phyloP scores from a whole-genome alignment of 2,888 invertebrate genomes.

The Hedychridium roseum region DNA sequence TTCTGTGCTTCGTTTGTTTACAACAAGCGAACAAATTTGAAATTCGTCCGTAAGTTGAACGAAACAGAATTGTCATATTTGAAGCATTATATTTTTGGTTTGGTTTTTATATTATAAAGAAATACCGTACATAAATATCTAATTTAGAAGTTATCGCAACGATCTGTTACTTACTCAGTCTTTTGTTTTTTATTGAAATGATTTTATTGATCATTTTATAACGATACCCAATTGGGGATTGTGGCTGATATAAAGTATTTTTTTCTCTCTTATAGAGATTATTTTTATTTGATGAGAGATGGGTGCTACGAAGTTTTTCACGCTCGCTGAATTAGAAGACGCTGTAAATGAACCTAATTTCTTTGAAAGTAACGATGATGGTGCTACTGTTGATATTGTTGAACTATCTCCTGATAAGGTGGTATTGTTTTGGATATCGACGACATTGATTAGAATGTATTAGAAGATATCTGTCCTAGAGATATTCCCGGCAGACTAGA shows the following conservation, averaged over 20 bases:
- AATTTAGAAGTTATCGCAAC: too few species aligned
- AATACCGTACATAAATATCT: too few species aligned
- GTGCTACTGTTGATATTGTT: constrained; percentile 3
- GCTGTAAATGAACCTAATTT: not conserved
- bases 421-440: constrained; percentile 1
- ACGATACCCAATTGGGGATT: not conserved
- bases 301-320: not conserved
- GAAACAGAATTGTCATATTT: too few species aligned
- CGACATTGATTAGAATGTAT: not conserved
- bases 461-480: constrained; percentile 1
- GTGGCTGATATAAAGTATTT: constrained; percentile 1
- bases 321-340: not conserved
- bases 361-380: constrained; percentile 1
- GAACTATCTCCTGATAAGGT: constrained; percentile 3
- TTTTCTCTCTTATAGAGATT: constrained; percentile 4
- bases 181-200: constrained; percentile 1
- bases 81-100: too few species aligned
- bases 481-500: constrained; percentile 2
- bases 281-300: constrained; percentile 2
- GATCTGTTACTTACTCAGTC: not conserved
- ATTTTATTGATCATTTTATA: not conserved
- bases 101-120: too few species aligned
- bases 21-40: too few species aligned
- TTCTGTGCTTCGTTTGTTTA: too few species aligned
- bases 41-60: too few species aligned